Base-by-base conservation (phyloP, 2,113 vertebrate genomes). In the Pica pica region DNA sequence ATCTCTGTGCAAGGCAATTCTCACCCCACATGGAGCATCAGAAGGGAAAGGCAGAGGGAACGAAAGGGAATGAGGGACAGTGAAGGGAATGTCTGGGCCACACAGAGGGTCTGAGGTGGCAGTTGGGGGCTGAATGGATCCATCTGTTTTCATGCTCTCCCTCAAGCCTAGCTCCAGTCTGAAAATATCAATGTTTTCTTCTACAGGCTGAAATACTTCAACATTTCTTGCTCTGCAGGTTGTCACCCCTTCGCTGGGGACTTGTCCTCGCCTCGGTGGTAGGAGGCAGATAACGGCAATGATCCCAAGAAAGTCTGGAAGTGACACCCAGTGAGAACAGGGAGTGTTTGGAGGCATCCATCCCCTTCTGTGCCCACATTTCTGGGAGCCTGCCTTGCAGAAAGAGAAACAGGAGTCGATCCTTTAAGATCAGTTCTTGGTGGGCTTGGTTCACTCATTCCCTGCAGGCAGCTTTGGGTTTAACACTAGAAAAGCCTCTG, bases 401-500 rank as follows among this genome's bases (percentile, higher is more conserved):
- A 81, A 67, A 33, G 26, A 82, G 39, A 53, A 92, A 26, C 9
- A 33, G 53, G 70, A 85, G 31, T 13, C 0, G 0, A 65, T 61
- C 26, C 42, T 53, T 87, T 55, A 57, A 53, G 71, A 46, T 27
- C 42, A 53, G 3, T 35, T 46, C 47, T 87, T 47, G 64, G 12
- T 59, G 81, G 47, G 23, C 55, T 87, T 65, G 64, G 47, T 83
- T 93, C 1, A 1, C 57, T 50, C 78, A 74, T 21, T 24, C 30
- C 70, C 87, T 79, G 81, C 88, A 91, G 89, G 94, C 86, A 93
- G 73, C 93, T 70, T 77, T 86, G 81, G 46, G n/a, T 74, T 89
- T 68, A 77, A 64, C 37, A 18, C 10, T 22, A 76, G 50, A 52
- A 56, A 85, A 82, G 47, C 46, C 46, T 41, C 56, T 37, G 65